Percentiles rank a stretch among this genome's conserved stretches.
These are phyloP conservation scores for Eupithecia inturbata DNA, from an alignment of 2,888 invertebrate species.

Conservation along the genomic window DNA sequence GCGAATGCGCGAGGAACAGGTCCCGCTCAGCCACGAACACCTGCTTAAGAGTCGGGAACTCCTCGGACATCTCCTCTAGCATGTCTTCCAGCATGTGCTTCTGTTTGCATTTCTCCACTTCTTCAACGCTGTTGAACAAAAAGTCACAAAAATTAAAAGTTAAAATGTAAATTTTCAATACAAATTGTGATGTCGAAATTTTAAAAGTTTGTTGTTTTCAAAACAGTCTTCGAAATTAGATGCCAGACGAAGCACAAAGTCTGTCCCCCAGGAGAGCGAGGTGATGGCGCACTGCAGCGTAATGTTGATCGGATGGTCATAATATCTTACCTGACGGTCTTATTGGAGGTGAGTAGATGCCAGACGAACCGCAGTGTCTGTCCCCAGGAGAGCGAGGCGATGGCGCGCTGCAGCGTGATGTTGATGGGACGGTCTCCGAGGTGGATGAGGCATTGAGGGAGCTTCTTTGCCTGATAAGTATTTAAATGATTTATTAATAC, in stretches of 20 bases:
- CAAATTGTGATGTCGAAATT: too few species aligned
- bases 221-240: too few species aligned
- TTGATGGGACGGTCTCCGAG: conserved; percentile 97
- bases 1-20: conserved; percentile 93
- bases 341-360: conserved; percentile 92
- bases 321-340: conserved; percentile 69
- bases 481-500: too few species aligned
- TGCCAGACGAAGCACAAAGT: too few species aligned
- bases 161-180: too few species aligned
- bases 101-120: conserved; percentile 97
- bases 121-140: conserved; percentile 88
- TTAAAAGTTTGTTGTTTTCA: too few species aligned
- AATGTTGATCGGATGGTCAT: conserved; percentile 91
- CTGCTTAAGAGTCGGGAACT: conserved; percentile 95
- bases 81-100: conserved; percentile 95
- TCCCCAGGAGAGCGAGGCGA: conserved; percentile 91
- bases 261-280: conserved; percentile 89
- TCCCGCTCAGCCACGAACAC: conserved; percentile 98
- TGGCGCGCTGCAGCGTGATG: conserved; percentile 95
- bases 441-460: conserved; percentile 92
- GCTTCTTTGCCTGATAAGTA: conserved; percentile 86
- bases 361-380: conserved; percentile 93
- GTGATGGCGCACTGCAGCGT: conserved; percentile 95
- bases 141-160: neutral
- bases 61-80: conserved; percentile 95